Conservation (phyloP, 1,140 invertebrate species). For the Lasioglossum baleicum region DNA sequence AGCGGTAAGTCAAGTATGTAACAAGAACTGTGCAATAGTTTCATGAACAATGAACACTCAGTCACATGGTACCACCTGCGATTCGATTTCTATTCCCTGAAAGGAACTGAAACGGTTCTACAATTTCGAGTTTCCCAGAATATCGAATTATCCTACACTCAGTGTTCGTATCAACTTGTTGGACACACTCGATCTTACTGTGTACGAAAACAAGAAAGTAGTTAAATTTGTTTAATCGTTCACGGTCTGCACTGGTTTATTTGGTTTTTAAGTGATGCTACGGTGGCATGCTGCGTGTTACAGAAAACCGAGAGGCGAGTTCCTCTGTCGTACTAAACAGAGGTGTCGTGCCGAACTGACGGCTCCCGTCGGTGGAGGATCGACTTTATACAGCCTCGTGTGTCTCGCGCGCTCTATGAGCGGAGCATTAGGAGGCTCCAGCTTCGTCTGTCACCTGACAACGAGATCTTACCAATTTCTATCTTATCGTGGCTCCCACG, state of each 20-base stretch:
- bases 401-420: constrained; percentile 46
- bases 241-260: constrained; percentile 7
- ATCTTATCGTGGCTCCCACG: neutral
- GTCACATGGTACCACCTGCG: constrained; percentile 24
- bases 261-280: constrained; percentile 2
- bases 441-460: constrained; percentile 55
- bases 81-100: neutral
- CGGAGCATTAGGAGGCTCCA: constrained; percentile 53
- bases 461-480: neutral
- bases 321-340: constrained; percentile 53
- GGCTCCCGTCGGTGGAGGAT: constrained; percentile 59
- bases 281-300: constrained; percentile 24
- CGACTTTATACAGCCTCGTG: constrained; percentile 60
- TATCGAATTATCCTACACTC: neutral
- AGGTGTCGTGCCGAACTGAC: constrained; percentile 64
- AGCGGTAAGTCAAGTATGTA: neutral
- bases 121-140: too few species aligned
- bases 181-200: neutral
- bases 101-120: neutral
- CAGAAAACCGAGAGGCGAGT: constrained; percentile 50
- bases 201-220: neutral
- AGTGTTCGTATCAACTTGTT: neutral
- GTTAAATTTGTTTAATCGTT: neutral
- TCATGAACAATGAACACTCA: neutral
- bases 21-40: neutral